Conservation (phyloP, 2,888 invertebrate species). For the Nemapogon koenigi region DNA sequence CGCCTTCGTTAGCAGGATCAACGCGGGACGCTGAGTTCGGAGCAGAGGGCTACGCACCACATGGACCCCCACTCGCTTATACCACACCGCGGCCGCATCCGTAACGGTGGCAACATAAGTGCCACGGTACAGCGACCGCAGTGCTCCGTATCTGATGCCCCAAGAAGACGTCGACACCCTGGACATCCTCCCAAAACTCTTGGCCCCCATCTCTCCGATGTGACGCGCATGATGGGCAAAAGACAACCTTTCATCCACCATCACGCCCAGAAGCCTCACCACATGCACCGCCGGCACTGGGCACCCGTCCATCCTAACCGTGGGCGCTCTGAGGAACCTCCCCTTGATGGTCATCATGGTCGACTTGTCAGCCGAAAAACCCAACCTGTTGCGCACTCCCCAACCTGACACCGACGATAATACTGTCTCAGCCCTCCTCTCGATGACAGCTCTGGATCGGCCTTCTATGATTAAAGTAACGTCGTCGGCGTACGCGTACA, state of each 20-base stretch:
- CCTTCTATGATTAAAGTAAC: conserved; percentile 19
- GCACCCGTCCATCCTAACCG: neutral
- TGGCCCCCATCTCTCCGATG: conserved; percentile 17
- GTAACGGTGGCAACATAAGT: too few relatives aligned
- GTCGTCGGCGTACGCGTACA: too few relatives aligned
- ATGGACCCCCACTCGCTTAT: neutral
- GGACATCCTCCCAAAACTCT: conserved; percentile 14
- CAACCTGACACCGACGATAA: conserved; percentile 12
- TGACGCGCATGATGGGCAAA: conserved; percentile 14
- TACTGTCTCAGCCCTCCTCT: conserved; percentile 1
- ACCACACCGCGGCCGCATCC: conserved; percentile 6
- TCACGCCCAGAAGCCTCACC: conserved; percentile 16
- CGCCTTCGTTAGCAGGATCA: too few relatives aligned
- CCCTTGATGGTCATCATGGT: conserved; percentile 16
- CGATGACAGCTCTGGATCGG: conserved; percentile 11
- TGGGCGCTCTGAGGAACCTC: neutral
- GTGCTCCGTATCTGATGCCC: too few relatives aligned
- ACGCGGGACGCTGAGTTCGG: too few relatives aligned
- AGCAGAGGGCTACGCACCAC: conserved; percentile 1
- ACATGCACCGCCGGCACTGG: neutral
- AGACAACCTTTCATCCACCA: conserved; percentile 14
- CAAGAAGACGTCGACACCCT: too few relatives aligned
- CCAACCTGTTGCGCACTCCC: conserved; percentile 16
- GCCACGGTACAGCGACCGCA: too few relatives aligned
- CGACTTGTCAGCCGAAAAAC: conserved; percentile 19